phyloP scores from a whole-genome alignment of 2,797 vertebrate species.

The Lagorchestes hirsutus region DNA sequence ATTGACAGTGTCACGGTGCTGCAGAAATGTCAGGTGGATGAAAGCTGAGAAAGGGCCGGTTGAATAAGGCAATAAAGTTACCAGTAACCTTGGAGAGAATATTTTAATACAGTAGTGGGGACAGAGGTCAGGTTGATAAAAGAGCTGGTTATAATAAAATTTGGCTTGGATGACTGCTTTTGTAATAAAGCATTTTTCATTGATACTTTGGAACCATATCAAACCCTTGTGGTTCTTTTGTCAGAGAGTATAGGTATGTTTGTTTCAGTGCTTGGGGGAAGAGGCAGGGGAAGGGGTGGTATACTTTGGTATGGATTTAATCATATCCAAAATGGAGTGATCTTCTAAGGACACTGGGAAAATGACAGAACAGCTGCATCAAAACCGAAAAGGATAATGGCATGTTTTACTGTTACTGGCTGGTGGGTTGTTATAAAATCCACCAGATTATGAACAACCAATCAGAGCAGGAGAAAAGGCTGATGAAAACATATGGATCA shows the following conservation, averaged over 20 bases:
- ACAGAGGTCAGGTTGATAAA: constrained; percentile 16
- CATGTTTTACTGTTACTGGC: background rate
- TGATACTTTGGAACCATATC: constrained; percentile 30
- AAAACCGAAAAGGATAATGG: constrained; percentile 3
- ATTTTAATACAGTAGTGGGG: background rate
- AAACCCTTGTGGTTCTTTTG: constrained; percentile 18
- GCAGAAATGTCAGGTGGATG: background rate
- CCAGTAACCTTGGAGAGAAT: background rate
- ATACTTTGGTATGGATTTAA: background rate
- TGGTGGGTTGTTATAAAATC: background rate
- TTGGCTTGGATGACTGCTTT: constrained; percentile 27
- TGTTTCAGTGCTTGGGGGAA: background rate
- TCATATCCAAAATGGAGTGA: constrained; percentile 16
- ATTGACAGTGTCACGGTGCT: background rate
- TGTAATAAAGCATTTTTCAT: background rate
- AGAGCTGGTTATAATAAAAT: constrained; percentile 15
- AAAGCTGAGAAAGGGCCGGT: background rate
- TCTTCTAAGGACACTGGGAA: constrained; percentile 28
- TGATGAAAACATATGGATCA: background rate
- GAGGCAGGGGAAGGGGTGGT: background rate
- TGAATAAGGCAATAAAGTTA: background rate
- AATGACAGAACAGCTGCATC: constrained; percentile 24
- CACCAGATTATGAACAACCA: background rate
- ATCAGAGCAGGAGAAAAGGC: background rate
- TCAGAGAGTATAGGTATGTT: constrained; percentile 10